phyloP scores from a whole-genome alignment of 2,888 invertebrate genomes.

The Hydraecia micacea region DNA sequence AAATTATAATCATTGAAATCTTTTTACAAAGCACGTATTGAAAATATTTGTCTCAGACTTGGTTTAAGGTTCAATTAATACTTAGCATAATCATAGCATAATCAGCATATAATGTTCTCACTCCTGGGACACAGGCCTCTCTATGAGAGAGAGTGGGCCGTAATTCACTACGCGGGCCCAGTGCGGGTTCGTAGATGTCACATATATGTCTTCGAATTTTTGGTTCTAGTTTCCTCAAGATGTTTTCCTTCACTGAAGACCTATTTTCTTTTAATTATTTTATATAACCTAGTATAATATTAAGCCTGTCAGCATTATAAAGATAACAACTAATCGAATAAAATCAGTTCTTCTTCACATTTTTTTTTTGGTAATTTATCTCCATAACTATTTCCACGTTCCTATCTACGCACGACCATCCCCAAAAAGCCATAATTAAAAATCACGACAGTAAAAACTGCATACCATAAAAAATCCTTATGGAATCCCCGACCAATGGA shows the following conservation, averaged over 20 bases:
- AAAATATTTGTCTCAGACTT: background rate
- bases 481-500: conserved; percentile 73
- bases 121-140: background rate
- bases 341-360: too few species aligned
- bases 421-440: conserved; percentile 57
- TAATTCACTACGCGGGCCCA: background rate
- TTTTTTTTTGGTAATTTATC: background rate
- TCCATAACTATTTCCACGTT: too few species aligned
- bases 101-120: background rate
- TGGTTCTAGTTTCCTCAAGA: background rate
- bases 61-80: background rate
- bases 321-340: too few species aligned
- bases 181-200: background rate
- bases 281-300: too few species aligned
- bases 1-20: conserved; percentile 18
- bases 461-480: conserved; percentile 80
- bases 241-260: too few species aligned
- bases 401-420: background rate
- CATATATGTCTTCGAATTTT: background rate
- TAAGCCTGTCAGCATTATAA: background rate
- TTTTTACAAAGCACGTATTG: background rate
- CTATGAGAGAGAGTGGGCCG: background rate
- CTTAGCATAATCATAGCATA: background rate
- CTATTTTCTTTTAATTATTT: background rate
- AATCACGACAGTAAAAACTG: conserved; percentile 78